Evolutionary conservation across 2,888 invertebrate species (phyloP).

Genomic region (Sesamia inferens): DNA sequence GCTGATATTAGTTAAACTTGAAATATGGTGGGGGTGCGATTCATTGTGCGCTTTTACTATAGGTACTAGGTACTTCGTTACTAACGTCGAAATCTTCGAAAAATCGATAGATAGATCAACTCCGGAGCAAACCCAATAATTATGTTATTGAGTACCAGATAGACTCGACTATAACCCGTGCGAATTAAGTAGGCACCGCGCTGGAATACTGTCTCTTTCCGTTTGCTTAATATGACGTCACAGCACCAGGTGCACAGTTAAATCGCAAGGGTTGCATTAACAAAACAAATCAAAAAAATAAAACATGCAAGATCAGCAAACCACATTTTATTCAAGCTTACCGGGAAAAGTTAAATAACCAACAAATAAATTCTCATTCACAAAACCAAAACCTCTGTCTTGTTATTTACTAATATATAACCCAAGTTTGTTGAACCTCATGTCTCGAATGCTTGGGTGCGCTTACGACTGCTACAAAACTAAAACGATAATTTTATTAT

Average conservation of each 20-base stretch:
- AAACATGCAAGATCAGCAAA: slow-evolving; percentile 71
- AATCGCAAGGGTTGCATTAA: background rate
- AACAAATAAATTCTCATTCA: slow-evolving; percentile 70
- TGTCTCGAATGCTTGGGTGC: slow-evolving; percentile 24
- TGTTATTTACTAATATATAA: slow-evolving; percentile 57
- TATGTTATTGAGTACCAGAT: background rate
- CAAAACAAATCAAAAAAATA: slow-evolving; percentile 57
- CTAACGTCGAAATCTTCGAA: too few species aligned
- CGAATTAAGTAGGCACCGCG: background rate
- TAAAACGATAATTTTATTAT: background rate
- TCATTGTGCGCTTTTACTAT: background rate
- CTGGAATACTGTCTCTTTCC: background rate
- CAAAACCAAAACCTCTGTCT: slow-evolving; percentile 64
- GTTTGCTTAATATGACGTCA: background rate
- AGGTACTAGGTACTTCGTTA: background rate
- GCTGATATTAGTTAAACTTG: too few species aligned
- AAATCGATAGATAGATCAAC: background rate
- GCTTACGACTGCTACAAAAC: slow-evolving; percentile 13
- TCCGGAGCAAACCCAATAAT: background rate
- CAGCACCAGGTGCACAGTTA: background rate
- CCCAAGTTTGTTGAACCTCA: slow-evolving; percentile 38
- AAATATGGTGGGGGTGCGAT: too few species aligned
- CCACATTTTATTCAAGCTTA: slow-evolving; percentile 79
- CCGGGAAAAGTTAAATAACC: slow-evolving; percentile 76
- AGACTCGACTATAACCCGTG: background rate